These are phyloP conservation scores for Ophiodon elongatus DNA, from an alignment of 2,113 vertebrate genomes.

Conservation along the genomic window DNA sequence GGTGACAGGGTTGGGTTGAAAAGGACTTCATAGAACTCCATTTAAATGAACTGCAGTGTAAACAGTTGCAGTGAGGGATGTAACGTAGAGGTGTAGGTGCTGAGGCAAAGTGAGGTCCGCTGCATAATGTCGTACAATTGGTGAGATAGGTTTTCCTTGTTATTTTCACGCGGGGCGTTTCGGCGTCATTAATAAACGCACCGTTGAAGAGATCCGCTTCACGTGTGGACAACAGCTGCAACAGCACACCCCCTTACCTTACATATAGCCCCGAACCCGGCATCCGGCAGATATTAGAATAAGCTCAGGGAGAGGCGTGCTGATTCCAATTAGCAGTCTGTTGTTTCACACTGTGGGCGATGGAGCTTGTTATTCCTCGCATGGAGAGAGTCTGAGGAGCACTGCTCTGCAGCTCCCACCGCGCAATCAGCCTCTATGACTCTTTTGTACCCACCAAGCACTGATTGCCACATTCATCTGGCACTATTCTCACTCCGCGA, in stretches of 20 bases:
- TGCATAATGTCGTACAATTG: neutral
- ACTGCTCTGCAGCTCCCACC: conserved; percentile 71
- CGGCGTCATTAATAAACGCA: conserved; percentile 24
- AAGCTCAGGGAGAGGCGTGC: conserved; percentile 75
- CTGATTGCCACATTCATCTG: conserved; percentile 82
- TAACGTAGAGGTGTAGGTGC: neutral
- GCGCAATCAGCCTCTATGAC: conserved; percentile 82
- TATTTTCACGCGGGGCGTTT: conserved; percentile 4
- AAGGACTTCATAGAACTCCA: neutral
- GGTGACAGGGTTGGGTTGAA: fast-evolving
- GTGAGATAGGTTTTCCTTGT: neutral
- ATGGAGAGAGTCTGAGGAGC: conserved; percentile 79
- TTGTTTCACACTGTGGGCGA: conserved; percentile 82
- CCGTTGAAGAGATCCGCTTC: conserved; percentile 21
- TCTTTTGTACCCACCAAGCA: conserved; percentile 74
- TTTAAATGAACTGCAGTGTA: neutral
- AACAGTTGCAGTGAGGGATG: neutral
- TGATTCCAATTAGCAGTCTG: conserved; percentile 85
- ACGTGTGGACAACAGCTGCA: conserved; percentile 62
- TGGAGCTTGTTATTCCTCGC: conserved; percentile 81
- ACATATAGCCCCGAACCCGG: conserved; percentile 59
- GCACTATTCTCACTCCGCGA: conserved; percentile 66
- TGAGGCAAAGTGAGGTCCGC: neutral
- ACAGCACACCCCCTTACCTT: conserved; percentile 58
- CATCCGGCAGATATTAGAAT: conserved; percentile 77